Conservation (phyloP, 2,797 vertebrate species). For the Lutjanus campechanus region DNA sequence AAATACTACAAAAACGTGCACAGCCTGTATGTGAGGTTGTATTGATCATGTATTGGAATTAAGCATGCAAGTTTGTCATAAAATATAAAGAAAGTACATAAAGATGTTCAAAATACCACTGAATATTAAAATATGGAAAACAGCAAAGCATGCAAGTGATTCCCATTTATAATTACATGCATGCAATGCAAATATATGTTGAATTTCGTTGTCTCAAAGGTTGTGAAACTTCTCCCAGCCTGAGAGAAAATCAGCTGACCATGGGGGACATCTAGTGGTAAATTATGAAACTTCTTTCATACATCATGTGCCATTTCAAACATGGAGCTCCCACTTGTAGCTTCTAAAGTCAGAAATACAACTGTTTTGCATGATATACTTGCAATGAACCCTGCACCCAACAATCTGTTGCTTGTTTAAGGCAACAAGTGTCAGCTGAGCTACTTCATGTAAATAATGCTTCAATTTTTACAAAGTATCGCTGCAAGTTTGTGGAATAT, state of each 20-base stretch:
- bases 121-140: background rate
- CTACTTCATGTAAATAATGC: background rate
- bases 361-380: background rate
- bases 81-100: background rate
- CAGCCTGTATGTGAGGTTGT: background rate
- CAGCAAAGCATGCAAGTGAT: background rate
- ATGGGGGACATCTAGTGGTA: constrained; percentile 83
- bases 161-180: background rate
- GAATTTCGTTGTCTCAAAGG: background rate
- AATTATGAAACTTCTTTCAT: constrained; percentile 27
- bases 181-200: background rate
- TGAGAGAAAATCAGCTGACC: constrained; percentile 48
- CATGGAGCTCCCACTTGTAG: background rate
- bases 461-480: background rate
- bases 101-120: background rate
- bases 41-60: background rate
- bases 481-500: background rate
- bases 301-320: background rate
- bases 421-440: background rate
- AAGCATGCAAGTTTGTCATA: background rate
- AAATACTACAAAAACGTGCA: background rate
- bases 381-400: rapidly evolving
- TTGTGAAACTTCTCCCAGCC: background rate
- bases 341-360: background rate
- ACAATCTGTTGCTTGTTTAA: constrained; percentile 1